phyloP scores from a whole-genome alignment of 2,797 vertebrate genomes.

The Pipistrellus nathusii region DNA sequence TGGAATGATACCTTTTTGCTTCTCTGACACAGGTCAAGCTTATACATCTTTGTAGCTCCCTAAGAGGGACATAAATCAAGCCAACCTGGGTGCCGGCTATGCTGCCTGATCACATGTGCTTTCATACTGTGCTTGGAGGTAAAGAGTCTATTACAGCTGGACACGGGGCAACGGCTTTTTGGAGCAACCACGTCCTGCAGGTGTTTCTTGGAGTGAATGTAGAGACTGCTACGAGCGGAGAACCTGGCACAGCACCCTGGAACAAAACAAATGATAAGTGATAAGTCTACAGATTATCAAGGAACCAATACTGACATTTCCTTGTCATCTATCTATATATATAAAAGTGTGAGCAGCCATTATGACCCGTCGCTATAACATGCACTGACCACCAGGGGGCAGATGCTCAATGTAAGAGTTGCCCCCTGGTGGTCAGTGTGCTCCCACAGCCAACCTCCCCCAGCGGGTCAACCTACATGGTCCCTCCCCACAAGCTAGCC shows the following conservation, averaged over 20 bases:
- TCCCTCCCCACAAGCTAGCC: too few relatives aligned
- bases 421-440: too few relatives aligned
- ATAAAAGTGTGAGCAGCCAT: too few relatives aligned
- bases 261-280: constrained; percentile 40
- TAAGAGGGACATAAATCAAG: neutral
- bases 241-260: constrained; percentile 97
- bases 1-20: neutral
- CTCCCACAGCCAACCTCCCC: too few relatives aligned
- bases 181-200: constrained; percentile 92
- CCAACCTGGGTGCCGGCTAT: constrained; percentile 94
- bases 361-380: too few relatives aligned
- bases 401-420: too few relatives aligned
- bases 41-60: neutral
- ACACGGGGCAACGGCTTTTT: constrained; percentile 94
- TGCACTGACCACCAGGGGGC: too few relatives aligned
- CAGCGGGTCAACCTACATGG: too few relatives aligned
- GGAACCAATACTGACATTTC: neutral
- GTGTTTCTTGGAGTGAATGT: constrained; percentile 99
- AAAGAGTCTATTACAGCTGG: constrained; percentile 95
- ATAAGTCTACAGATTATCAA: neutral
- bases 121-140: constrained; percentile 97
- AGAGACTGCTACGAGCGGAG: constrained; percentile 98
- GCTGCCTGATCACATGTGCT: constrained; percentile 96
- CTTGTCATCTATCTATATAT: neutral
- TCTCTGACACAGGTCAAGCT: neutral